phyloP scores from a whole-genome alignment of 2,113 vertebrate species.

The Rattus rattus region DNA sequence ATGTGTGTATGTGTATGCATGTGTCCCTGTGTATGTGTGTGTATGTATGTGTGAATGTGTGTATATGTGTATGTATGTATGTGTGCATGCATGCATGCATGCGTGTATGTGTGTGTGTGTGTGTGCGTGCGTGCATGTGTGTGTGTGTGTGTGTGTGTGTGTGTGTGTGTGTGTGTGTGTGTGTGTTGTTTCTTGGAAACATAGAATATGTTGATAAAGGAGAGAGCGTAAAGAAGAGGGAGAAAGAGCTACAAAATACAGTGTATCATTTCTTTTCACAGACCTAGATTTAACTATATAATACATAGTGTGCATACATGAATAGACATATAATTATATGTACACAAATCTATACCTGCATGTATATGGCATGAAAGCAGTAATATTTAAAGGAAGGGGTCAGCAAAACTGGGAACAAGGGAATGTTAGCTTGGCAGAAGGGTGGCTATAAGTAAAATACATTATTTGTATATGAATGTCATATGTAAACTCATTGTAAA shows the following conservation, averaged over 20 bases:
- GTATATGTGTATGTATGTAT: not conserved
- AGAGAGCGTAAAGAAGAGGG: not conserved
- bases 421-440: rapidly evolving
- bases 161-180: not conserved
- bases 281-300: not conserved
- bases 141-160: not conserved
- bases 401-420: not conserved
- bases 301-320: not conserved
- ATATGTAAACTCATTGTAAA: not conserved
- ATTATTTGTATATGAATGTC: not conserved
- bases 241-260: not conserved
- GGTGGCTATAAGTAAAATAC: not conserved
- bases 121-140: no score
- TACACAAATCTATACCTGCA: not conserved
- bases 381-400: not conserved
- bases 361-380: not conserved
- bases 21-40: not conserved
- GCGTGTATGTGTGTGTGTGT: not conserved
- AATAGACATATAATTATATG: not conserved
- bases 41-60: not conserved
- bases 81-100: not conserved
- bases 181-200: not conserved
- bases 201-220: not conserved
- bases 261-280: not conserved
- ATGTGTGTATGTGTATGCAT: not conserved